Evolutionary conservation across 2,113 vertebrate species (phyloP).

Genomic region (Eleginops maclovinus): DNA sequence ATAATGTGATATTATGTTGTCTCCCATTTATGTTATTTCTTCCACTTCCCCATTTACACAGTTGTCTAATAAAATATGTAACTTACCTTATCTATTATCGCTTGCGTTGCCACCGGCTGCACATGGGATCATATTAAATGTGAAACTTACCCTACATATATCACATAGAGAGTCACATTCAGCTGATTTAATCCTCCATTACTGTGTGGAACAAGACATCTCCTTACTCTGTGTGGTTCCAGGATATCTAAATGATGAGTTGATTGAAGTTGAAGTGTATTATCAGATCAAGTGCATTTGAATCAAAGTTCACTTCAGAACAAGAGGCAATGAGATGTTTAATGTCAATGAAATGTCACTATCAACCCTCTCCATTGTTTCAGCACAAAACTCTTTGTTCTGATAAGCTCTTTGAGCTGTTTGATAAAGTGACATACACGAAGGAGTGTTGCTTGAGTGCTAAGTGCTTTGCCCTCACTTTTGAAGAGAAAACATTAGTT

Average conservation of each 20-base stretch:
- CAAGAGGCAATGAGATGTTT: constrained; percentile 6
- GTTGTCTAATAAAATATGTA: too few species aligned
- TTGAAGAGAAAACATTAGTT: constrained; percentile 13
- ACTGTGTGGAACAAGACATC: constrained; percentile 15
- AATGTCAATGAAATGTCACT: constrained; percentile 26
- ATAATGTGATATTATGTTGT: not conserved
- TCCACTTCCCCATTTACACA: constrained; percentile 14
- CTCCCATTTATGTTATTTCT: constrained; percentile 9
- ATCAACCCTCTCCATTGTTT: constrained; percentile 14
- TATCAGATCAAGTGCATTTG: constrained; percentile 13
- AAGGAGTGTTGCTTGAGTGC: not conserved
- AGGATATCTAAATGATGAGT: constrained; percentile 14
- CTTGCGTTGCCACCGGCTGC: constrained; percentile 20
- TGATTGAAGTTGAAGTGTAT: not conserved
- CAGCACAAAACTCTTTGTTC: not conserved
- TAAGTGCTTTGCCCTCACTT: not conserved
- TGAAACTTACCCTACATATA: constrained; percentile 18
- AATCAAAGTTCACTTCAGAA: constrained; percentile 34
- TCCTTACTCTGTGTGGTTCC: constrained; percentile 13
- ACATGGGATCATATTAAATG: constrained; percentile 33
- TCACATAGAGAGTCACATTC: not conserved
- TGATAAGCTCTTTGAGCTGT: constrained; percentile 11
- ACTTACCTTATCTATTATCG: not conserved
- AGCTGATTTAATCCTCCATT: not conserved
- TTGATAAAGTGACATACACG: constrained; percentile 15